Conservation (phyloP, 2,113 vertebrate species). For the Melanotaenia duboulayi region DNA sequence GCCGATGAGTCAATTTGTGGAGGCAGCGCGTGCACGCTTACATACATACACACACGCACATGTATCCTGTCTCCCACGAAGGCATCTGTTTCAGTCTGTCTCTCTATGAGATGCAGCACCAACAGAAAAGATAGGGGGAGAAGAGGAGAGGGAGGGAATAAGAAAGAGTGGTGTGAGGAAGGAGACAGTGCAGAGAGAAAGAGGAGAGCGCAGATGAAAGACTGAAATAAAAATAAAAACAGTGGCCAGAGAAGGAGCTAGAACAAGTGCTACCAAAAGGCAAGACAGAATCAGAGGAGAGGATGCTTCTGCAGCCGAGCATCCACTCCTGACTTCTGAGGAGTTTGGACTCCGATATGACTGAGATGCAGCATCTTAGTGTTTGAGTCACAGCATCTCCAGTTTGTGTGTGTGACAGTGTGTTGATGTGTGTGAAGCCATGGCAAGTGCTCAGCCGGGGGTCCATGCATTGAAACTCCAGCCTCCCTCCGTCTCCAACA, state of each 20-base stretch:
- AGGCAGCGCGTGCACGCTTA: conserved; percentile 63
- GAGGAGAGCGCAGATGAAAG: conserved; percentile 13
- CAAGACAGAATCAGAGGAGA: conserved; percentile 5
- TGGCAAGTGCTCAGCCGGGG: conserved; percentile 92
- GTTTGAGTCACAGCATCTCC: conserved; percentile 51
- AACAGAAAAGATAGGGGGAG: conserved; percentile 61
- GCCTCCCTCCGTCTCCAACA: conserved; percentile 85
- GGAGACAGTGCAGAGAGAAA: conserved; percentile 28
- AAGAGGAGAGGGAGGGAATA: conserved; percentile 43
- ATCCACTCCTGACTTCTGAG: conserved; percentile 63
- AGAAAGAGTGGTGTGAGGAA: conserved; percentile 43
- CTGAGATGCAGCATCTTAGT: conserved; percentile 49
- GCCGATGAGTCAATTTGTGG: conserved; percentile 80
- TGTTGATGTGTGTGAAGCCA: conserved; percentile 71
- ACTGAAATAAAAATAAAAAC: conserved; percentile 20
- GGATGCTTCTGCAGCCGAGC: conserved; percentile 50
- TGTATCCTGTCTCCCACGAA: conserved; percentile 74
- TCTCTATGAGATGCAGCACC: conserved; percentile 73
- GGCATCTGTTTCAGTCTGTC: conserved; percentile 80
- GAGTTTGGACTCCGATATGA: conserved; percentile 60
- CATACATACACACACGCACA: conserved; percentile 45
- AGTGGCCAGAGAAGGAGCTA: conserved; percentile 21
- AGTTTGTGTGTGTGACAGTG: conserved; percentile 11
- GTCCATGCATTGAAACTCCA: conserved; percentile 92
- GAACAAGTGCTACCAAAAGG: too few species aligned